phyloP scores from a whole-genome alignment of 2,797 vertebrate species.

The Myripristis jacobus region DNA sequence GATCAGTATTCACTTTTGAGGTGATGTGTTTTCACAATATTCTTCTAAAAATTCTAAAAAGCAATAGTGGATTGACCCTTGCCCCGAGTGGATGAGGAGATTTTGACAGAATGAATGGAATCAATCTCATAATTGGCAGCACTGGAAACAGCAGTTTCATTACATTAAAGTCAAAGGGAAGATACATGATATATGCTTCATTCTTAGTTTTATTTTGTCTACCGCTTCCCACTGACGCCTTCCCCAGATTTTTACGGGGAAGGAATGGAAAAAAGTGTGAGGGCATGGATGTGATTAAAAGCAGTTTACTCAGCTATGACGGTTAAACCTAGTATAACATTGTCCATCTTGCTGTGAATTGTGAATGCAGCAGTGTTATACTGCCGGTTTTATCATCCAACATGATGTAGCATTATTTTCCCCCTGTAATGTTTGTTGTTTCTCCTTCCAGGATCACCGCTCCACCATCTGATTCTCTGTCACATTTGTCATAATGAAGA shows the following conservation, averaged over 20 bases:
- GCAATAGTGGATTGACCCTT: too few species aligned
- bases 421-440: background rate
- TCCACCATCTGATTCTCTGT: background rate
- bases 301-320: background rate
- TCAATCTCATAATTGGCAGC: background rate
- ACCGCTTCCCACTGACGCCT: background rate
- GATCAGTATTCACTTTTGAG: background rate
- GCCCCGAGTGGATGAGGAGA: background rate
- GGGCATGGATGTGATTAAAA: background rate
- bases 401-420: background rate
- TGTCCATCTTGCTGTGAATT: background rate
- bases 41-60: background rate
- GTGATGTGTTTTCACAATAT: background rate
- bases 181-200: too few species aligned
- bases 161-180: too few species aligned
- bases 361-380: background rate
- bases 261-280: background rate
- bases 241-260: background rate
- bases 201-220: too few species aligned
- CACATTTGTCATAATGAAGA: constrained; percentile 4
- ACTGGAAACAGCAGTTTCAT: background rate
- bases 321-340: background rate
- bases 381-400: background rate
- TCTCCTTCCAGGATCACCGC: background rate
- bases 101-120: background rate